Conservation (phyloP, 2,113 vertebrate genomes). For the Ahaetulla prasina region DNA sequence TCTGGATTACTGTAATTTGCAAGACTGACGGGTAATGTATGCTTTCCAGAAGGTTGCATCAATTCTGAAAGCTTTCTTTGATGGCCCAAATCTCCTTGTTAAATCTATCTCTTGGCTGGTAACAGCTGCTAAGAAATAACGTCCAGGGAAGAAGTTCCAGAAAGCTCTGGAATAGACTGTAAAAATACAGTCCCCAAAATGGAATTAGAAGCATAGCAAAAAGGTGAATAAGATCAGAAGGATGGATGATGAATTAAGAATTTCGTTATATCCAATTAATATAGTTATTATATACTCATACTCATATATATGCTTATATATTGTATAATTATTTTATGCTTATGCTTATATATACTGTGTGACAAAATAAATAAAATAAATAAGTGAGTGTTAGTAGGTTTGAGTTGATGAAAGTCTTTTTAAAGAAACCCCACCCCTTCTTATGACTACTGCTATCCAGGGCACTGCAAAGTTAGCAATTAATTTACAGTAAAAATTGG, state of each 20-base stretch:
- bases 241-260: background rate
- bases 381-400: background rate
- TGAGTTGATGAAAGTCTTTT: background rate
- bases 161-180: background rate
- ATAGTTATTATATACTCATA: too few species aligned
- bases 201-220: background rate
- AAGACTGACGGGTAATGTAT: background rate
- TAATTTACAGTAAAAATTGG: background rate
- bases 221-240: background rate
- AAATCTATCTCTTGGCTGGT: background rate
- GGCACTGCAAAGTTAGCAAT: background rate
- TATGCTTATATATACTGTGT: too few species aligned
- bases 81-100: background rate
- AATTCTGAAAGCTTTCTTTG: background rate
- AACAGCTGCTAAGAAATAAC: background rate
- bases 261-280: too few species aligned
- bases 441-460: background rate
- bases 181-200: background rate
- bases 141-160: background rate
- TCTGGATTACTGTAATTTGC: background rate
- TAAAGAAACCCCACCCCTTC: background rate
- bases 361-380: too few species aligned
- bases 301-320: too few species aligned
- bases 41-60: background rate
- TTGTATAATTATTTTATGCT: too few species aligned